A percentile compares a stretch with the other conserved stretches of the same genome.
Evolutionary conservation across 2,113 vertebrate genomes (phyloP).

Genomic region (Scytalopus superciliaris): DNA sequence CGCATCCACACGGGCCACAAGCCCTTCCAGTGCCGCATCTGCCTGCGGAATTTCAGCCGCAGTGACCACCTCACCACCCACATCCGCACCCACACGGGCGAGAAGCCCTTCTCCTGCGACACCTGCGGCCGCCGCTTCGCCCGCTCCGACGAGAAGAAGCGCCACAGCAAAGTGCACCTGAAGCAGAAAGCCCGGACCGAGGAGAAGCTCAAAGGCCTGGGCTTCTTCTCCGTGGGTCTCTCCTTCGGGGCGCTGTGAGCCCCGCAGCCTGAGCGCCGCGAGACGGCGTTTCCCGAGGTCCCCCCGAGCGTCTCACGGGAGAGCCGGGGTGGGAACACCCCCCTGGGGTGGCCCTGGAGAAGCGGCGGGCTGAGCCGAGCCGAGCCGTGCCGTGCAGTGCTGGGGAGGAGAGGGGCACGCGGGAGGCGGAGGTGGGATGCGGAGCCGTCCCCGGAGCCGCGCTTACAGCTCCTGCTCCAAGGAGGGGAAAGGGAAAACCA

Average conservation of each 20-base stretch:
- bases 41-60: conserved; percentile 95
- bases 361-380: not conserved
- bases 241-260: conserved; percentile 72
- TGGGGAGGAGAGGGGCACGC: not conserved
- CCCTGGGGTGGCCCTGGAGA: not conserved
- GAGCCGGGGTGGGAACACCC: not conserved
- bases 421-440: not conserved
- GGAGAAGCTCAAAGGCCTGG: conserved; percentile 87
- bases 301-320: not conserved
- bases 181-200: conserved; percentile 96
- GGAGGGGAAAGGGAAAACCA: not conserved
- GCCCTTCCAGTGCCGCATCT: conserved; percentile 98
- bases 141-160: conserved; percentile 91
- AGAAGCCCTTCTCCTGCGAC: conserved; percentile 97
- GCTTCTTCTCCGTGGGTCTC: conserved; percentile 78
- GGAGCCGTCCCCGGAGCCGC: not conserved
- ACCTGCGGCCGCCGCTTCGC: conserved; percentile 95
- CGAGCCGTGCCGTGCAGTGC: not conserved
- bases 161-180: conserved; percentile 93
- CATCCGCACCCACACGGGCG: conserved; percentile 95
- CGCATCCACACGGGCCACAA: conserved; percentile 98
- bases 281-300: not conserved
- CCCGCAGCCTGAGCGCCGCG: rapidly evolving
- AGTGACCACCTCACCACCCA: conserved; percentile 98
- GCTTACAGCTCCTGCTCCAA: not conserved